A percentile compares a stretch with the other conserved stretches of the same genome.
These are phyloP conservation scores for Oscheius sp. DNA, from an alignment of 2,888 invertebrate species.

Conservation along the genomic window DNA sequence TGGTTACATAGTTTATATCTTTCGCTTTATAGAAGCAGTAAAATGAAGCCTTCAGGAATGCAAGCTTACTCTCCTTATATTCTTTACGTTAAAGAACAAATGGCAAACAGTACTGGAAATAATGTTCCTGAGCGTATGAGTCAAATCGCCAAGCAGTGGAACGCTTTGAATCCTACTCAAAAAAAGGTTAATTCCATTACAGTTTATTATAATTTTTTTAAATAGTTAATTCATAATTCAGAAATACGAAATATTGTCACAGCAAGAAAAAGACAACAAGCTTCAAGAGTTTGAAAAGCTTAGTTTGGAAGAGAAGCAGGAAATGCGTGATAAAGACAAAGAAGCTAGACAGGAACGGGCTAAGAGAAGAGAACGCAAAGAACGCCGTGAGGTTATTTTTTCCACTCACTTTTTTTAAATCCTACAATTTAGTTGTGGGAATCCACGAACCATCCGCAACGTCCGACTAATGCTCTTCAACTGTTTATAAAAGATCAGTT, in stretches of 20 bases:
- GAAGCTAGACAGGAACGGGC: conserved; percentile 13
- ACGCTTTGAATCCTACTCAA: conserved; percentile 4
- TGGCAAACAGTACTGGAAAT: not conserved
- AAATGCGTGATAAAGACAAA: not conserved
- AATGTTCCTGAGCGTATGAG: not conserved
- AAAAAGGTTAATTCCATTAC: conserved; percentile 19
- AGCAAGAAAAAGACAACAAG: conserved; percentile 6
- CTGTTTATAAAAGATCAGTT: conserved; percentile 42
- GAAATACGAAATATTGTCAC: conserved; percentile 25
- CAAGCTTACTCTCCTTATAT: conserved; percentile 10
- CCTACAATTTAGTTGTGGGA: conserved; percentile 29
- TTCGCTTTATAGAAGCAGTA: not conserved
- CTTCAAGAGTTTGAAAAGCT: conserved; percentile 7
- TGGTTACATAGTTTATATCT: not conserved
- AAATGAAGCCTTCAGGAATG: conserved; percentile 7
- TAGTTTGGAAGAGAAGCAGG: conserved; percentile 2
- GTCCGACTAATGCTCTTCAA: conserved; percentile 25
- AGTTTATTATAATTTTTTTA: not conserved
- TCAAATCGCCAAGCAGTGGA: conserved; percentile 14
- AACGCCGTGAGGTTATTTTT: conserved; percentile 19
- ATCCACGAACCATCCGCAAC: conserved; percentile 38
- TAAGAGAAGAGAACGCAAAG: conserved; percentile 21
- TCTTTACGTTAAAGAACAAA: conserved; percentile 16
- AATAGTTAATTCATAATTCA: not conserved
- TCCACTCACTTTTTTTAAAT: not conserved